Conservation (phyloP, 2,113 vertebrate genomes). For the Elaphurus davidianus region DNA sequence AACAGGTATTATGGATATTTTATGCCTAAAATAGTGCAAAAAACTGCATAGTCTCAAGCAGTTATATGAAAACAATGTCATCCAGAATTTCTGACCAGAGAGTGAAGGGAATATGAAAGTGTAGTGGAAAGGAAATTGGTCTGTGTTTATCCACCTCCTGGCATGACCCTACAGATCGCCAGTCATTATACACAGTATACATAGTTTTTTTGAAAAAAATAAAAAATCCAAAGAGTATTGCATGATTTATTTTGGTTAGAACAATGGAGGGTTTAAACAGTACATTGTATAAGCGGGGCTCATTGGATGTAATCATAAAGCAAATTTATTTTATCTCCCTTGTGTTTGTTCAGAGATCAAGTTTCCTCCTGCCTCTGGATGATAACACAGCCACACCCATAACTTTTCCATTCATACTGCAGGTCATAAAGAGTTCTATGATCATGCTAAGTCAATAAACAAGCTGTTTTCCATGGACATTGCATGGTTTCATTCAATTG, state of each 20-base stretch:
- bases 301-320: neutral
- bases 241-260: constrained; percentile 8
- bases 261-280: neutral
- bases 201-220: neutral
- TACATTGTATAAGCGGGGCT: neutral
- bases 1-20: neutral
- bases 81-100: neutral
- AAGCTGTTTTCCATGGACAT: neutral
- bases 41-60: neutral
- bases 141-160: constrained; percentile 5
- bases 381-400: neutral
- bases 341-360: neutral
- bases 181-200: neutral
- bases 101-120: neutral
- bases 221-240: neutral
- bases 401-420: neutral
- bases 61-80: neutral
- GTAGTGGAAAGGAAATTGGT: neutral
- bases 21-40: neutral
- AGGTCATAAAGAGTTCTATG: neutral
- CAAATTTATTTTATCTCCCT: neutral
- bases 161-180: neutral
- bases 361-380: neutral
- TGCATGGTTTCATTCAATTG: neutral
- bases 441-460: neutral